Base-by-base conservation (phyloP, 2,797 vertebrate genomes). In the Leptatherina wallacei region DNA sequence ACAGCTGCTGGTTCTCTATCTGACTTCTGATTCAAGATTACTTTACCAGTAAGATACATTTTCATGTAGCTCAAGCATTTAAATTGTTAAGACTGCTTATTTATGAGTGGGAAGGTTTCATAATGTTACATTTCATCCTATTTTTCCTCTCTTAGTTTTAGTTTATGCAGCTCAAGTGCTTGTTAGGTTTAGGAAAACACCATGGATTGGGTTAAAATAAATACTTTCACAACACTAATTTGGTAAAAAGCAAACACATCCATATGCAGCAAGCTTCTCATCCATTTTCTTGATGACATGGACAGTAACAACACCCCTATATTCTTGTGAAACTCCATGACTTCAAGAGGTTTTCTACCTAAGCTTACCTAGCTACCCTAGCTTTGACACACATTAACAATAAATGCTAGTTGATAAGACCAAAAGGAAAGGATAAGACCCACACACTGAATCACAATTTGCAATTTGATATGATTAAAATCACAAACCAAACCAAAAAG, bases 381-480 rank as follows among this genome's bases (percentile, higher is more conserved):
- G 36, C 12, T 38, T 38, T 38, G n/a, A 51, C n/a, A 51, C 20
- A 22, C 32, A 4, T 32, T 4, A 32, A 32, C 4, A 32, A 32
- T 32, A 32, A 32, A 32, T 27, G 24, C 24, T 27, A 27, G 24
- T 27, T 27, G 24, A 27, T 27, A 27, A 27, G 36, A 12, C 36
- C 36, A 12, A 38, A 40, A 40, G 38, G 38, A 14, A 40, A 40
- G 10, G 38, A 16, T 16, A 40, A 14, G 49, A n/a, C 8, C 1
- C 10, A 52, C 22, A 27, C 22, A 24, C 3, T 52, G 49, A 27
- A 12, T 24, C 10, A 55, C 3, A 2, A 60, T 32, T n/a, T 27
- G 38, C 49, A 33, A 3, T 24, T 72, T 42, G 2, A 71, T 55
- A 47, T 60, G 7, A 69, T 52, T 20, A 44, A 57, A 67, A 65